phyloP scores from a whole-genome alignment of 2,797 vertebrate genomes.

The Syngnathus rostellatus region DNA sequence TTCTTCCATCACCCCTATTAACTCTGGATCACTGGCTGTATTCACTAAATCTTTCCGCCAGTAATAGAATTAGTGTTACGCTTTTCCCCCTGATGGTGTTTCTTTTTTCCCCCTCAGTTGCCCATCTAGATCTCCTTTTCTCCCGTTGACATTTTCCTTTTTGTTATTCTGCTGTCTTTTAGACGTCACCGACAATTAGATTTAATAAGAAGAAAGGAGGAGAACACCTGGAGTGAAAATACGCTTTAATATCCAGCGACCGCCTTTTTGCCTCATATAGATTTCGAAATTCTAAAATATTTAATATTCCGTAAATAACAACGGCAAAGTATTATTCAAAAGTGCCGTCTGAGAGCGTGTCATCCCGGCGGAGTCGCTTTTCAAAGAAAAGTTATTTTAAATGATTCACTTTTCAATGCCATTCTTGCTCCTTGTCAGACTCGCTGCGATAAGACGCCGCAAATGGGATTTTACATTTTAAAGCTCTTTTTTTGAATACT shows the following conservation, averaged over 20 bases:
- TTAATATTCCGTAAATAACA: slow-evolving; percentile 13
- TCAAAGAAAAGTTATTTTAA: slow-evolving; percentile 4
- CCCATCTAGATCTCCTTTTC: slow-evolving; percentile 33
- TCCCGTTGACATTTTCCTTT: slow-evolving; percentile 28
- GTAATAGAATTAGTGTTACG: slow-evolving; percentile 56
- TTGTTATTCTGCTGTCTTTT: slow-evolving; percentile 39
- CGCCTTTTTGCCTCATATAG: not conserved
- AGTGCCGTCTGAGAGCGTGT: slow-evolving; percentile 9
- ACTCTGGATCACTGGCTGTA: slow-evolving; percentile 67
- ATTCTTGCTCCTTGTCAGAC: slow-evolving; percentile 13
- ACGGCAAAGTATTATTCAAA: slow-evolving; percentile 15
- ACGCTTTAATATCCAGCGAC: slow-evolving; percentile 28
- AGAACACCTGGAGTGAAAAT: slow-evolving; percentile 38
- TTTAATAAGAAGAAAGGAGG: slow-evolving; percentile 49
- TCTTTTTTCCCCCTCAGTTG: slow-evolving; percentile 7
- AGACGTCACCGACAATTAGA: slow-evolving; percentile 53
- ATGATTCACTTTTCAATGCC: slow-evolving; percentile 17
- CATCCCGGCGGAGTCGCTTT: not conserved
- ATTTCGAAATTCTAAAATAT: not conserved
- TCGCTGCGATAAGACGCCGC: slow-evolving; percentile 15
- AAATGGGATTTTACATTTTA: slow-evolving; percentile 11
- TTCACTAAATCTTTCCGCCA: slow-evolving; percentile 51
- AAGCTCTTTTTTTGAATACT: slow-evolving; percentile 5
- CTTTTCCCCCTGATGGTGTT: slow-evolving; percentile 16
- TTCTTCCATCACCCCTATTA: slow-evolving; percentile 67